Evolutionary conservation across 2,797 vertebrate genomes (phyloP), one percentile per base, ranked within the genome.

Genomic region (Cirrhinus molitorella): DNA sequence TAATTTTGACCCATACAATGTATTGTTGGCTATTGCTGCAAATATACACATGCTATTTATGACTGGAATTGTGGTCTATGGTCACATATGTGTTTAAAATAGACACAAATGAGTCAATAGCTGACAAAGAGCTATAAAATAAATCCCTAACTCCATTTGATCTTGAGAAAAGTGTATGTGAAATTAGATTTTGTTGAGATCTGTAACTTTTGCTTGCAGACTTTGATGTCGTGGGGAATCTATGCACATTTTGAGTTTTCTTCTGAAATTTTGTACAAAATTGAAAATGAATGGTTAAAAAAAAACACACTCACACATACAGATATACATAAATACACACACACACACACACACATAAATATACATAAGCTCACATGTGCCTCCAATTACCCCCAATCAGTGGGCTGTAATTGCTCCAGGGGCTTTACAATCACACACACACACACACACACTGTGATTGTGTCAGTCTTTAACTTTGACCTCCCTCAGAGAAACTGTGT

Each of bases 331-430:
- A 43, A 91, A 91, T 85, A 91, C 86, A 40, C 82, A 77, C 79
- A 85, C 84, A 78, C 87, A 90, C 17, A 88, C 53, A 81, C 59
- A 79, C 81, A 28, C 45, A 67, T 88, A 88, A 83, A 87, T 49
- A 76, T 47, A 70, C 21, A 59, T 71, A 47, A 59, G 86, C 87
- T 86, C 89, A 93, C 94, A 95, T 94, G 91, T 96, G 95, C 87
- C 91, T 92, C 83, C 88, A 93, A 92, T 95, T 94, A 94, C 89
- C 65, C 87, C 90, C 91, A 95, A 95, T 95, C 92, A 94, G 89
- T 89, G 90, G 89, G 87, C 91, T 92, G 90, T 94, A 94, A 92
- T 94, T 90, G 92, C 89, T 90, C 90, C 65, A 90, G 14, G 90
- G 91, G 91, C 43, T 47, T 63, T 61, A 19, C 67, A 74, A 34